Evolutionary conservation across 2,888 invertebrate species (phyloP).

Genomic region (Thera britannica): DNA sequence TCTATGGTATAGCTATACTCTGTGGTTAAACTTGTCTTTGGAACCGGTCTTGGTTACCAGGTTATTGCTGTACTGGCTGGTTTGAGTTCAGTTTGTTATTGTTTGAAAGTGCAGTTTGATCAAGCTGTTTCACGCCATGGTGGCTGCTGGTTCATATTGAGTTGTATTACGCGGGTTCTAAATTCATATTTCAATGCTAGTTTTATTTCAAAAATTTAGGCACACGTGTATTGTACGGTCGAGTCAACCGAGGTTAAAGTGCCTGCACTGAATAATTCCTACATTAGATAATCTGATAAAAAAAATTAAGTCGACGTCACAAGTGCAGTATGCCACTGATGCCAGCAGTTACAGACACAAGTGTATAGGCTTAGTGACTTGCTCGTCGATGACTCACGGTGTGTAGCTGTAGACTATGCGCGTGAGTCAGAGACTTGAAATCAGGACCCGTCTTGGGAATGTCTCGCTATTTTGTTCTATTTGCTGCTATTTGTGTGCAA

Average conservation of each 20-base stretch:
- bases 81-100: conserved; percentile 48
- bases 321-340: not conserved
- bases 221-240: too few relatives aligned
- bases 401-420: conserved; percentile 38
- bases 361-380: not conserved
- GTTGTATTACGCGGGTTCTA: not conserved
- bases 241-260: too few relatives aligned
- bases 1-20: conserved; percentile 14
- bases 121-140: not conserved
- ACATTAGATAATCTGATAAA: not conserved
- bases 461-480: conserved; percentile 46
- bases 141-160: not conserved
- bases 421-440: conserved; percentile 55
- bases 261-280: too few relatives aligned
- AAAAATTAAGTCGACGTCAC: not conserved
- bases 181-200: not conserved
- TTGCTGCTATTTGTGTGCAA: conserved; percentile 41
- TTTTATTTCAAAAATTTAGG: too few relatives aligned
- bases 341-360: too few relatives aligned
- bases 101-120: conserved; percentile 31
- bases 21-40: conserved; percentile 27
- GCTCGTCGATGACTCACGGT: conserved; percentile 47
- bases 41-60: conserved; percentile 44
- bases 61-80: conserved; percentile 39
- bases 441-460: conserved; percentile 56